Evolutionary conservation across 2,888 invertebrate species (phyloP).

Genomic region (Drosophila conformis): DNA sequence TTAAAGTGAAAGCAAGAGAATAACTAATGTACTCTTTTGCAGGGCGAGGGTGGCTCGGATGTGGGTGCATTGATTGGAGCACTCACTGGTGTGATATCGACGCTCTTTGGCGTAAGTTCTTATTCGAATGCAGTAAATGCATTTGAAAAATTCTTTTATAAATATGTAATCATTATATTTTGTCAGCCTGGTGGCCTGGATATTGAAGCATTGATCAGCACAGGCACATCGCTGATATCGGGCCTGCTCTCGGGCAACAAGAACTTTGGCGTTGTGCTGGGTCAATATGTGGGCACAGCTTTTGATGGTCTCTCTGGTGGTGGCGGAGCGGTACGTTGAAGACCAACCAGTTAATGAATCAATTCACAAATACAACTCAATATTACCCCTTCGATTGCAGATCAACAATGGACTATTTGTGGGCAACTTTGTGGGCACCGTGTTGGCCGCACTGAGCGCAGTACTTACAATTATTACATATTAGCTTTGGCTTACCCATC

Average conservation of each 20-base stretch:
- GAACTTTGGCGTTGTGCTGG: conserved; percentile 84
- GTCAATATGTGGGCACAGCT: conserved; percentile 83
- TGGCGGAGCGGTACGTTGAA: conserved; percentile 82
- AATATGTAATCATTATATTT: background rate
- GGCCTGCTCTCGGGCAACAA: conserved; percentile 83
- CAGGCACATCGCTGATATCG: conserved; percentile 82
- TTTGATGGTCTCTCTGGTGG: conserved; percentile 85
- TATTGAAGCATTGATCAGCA: conserved; percentile 81
- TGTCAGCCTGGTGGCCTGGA: conserved; percentile 84
- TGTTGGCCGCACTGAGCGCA: conserved; percentile 84
- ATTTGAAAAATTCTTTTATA: background rate
- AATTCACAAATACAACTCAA: background rate
- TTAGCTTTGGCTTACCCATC: conserved; percentile 1
- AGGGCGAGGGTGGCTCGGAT: conserved; percentile 85
- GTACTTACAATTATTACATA: conserved; percentile 72
- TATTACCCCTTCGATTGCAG: conserved; percentile 60
- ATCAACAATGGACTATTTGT: conserved; percentile 84
- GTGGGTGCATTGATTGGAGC: conserved; percentile 84
- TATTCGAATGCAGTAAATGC: background rate
- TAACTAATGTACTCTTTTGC: background rate
- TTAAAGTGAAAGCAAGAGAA: background rate
- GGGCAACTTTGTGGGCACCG: conserved; percentile 84
- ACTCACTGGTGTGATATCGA: conserved; percentile 83
- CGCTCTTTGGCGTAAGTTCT: conserved; percentile 83
- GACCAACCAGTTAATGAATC: too few species aligned